A percentile compares a stretch with the other conserved stretches of the same genome.
Conservation (phyloP, 1,140 invertebrate genomes). For the Venturia canescens region DNA sequence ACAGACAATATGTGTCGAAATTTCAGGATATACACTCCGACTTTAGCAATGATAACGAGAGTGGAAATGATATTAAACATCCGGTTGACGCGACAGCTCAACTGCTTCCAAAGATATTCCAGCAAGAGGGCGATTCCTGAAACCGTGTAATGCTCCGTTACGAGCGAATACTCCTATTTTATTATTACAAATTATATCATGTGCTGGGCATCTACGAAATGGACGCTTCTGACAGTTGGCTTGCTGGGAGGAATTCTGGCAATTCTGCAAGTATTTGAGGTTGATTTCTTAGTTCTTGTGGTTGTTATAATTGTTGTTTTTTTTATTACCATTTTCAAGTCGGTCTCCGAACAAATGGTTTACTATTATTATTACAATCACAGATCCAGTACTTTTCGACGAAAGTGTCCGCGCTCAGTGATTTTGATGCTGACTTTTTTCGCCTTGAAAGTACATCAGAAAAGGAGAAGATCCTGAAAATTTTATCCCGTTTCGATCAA, state of each 20-base stretch:
- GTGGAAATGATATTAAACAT: background rate
- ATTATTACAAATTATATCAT: background rate
- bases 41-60: background rate
- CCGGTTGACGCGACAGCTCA: background rate
- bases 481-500: too few relatives aligned
- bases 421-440: too few relatives aligned
- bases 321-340: background rate
- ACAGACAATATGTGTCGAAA: background rate
- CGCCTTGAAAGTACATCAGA: too few relatives aligned
- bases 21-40: background rate
- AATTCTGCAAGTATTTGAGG: slow-evolving; percentile 13
- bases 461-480: too few relatives aligned
- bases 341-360: too few relatives aligned
- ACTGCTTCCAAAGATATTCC: background rate
- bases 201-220: background rate
- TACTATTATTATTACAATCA: too few relatives aligned
- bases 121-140: background rate
- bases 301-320: background rate
- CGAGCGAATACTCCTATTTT: too few relatives aligned
- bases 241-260: slow-evolving; percentile 14
- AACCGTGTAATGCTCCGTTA: too few relatives aligned
- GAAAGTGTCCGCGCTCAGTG: too few relatives aligned
- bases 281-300: background rate
- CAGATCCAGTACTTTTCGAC: too few relatives aligned
- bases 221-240: background rate